Base-by-base conservation (phyloP, 2,888 invertebrate genomes). In the Erannis defoliaria region DNA sequence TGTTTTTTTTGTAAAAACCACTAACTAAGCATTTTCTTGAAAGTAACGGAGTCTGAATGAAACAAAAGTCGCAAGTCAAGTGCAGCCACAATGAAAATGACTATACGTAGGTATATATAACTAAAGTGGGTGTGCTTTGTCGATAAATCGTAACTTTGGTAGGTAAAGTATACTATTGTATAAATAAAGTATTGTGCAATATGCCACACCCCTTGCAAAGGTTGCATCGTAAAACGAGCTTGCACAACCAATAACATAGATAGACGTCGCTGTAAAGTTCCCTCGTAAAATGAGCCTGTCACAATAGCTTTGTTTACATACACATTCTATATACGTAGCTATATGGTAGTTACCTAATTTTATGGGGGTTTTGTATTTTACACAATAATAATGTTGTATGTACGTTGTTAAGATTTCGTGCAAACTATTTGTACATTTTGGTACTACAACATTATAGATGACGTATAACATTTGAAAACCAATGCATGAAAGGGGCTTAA, bases 201-300 rank as follows among this genome's bases (percentile, higher is more conserved):
- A 53, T 2, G 51, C 62, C 62, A 58, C 65, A 49, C 64, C 65
- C 65, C 54, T 48, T 18, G 10, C 19, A 43, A 43, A 38, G 55
- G 55, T 21, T 1, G 48, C 18, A 42, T 48, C 59, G 35, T 56
- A 56, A 48, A 64, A 50, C 19, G 48, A 43, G 21, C 43, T 68
- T 68, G 67, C 61, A 46, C 65, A 68, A 68, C 53, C 48, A 43
- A 35, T 55, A 14, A 38, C 55, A 31, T 14, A 23, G 43, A 31
- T 14, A 23, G 43, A 29, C 35, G 35, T 23, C 29, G 42, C 10
- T 8, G 21, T 48, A 48, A 26, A 1, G 19, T 23, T 49, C 46
- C 38, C 38, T 37, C 12, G 33, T 31, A 54, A 60, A 40, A 55
- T 21, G 33, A 38, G 9, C 29, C 26, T 37, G 10, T 37, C 14